Evolutionary conservation across 2,113 vertebrate genomes (phyloP).

Genomic region (Mastomys coucha): DNA sequence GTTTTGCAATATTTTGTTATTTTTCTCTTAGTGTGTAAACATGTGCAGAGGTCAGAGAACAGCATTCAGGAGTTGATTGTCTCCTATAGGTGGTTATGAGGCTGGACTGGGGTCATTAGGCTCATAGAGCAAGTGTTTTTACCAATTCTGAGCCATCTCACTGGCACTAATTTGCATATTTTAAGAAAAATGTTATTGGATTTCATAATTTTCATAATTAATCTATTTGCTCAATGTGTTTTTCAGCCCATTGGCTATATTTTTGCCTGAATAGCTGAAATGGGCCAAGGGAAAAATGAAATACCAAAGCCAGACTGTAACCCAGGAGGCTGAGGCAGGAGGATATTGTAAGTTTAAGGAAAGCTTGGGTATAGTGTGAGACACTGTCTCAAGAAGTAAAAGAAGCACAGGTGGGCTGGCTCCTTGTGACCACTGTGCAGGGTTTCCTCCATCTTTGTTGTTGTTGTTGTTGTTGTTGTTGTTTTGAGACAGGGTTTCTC

Average conservation of each 20-base stretch:
- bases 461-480: too few species aligned
- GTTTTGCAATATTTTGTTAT: background rate
- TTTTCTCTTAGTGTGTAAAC: too few species aligned
- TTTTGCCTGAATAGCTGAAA: constrained; percentile 26
- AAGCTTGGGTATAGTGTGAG: background rate
- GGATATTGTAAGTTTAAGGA: background rate
- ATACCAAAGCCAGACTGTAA: background rate
- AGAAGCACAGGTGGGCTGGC: background rate
- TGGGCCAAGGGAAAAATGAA: constrained; percentile 7
- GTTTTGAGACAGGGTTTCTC: too few species aligned
- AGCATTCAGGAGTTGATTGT: too few species aligned
- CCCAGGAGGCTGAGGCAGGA: background rate
- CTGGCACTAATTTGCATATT: background rate
- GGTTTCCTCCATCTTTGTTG: background rate
- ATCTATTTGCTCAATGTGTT: background rate
- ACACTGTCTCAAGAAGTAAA: background rate
- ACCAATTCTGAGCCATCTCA: background rate
- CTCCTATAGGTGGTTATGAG: background rate
- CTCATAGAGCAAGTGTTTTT: background rate
- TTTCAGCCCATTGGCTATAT: background rate
- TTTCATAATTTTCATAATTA: constrained; percentile 55
- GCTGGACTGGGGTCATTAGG: too few species aligned
- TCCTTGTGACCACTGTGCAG: constrained; percentile 16
- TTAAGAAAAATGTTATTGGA: background rate
- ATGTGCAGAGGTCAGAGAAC: background rate